phyloP scores from a whole-genome alignment of 1,140 invertebrate species.

The Panulirus ornatus region DNA sequence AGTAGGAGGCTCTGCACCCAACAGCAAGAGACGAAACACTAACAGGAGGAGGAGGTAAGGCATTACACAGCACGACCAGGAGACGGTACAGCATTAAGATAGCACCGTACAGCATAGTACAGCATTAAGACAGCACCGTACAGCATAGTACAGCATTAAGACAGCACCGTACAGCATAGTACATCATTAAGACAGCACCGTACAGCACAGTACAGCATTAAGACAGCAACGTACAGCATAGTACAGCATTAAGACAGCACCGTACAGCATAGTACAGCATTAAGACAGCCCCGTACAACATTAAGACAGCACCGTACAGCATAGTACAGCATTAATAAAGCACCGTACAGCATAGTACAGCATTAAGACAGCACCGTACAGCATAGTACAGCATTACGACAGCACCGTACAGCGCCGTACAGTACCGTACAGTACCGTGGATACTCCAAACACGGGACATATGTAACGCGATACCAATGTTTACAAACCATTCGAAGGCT shows the following conservation, averaged over 20 bases:
- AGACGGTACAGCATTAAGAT: neutral
- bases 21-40: neutral
- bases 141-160: neutral
- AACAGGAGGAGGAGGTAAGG: neutral
- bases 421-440: conserved; percentile 60
- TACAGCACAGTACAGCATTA: conserved; percentile 44
- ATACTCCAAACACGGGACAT: conserved; percentile 65
- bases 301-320: conserved; percentile 51
- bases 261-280: too few relatives aligned
- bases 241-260: too few relatives aligned
- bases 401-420: conserved; percentile 9
- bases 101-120: too few relatives aligned
- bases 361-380: too few relatives aligned
- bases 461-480: conserved; percentile 63
- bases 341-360: too few relatives aligned
- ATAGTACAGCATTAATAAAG: too few relatives aligned
- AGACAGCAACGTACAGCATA: too few relatives aligned
- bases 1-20: neutral
- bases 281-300: neutral
- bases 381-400: neutral
- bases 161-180: neutral
- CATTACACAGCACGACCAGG: neutral
- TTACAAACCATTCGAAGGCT: conserved; percentile 66
- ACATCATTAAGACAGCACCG: too few relatives aligned
- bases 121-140: too few relatives aligned